Conservation (phyloP, 2,888 invertebrate species). For the Lottia scabra region DNA sequence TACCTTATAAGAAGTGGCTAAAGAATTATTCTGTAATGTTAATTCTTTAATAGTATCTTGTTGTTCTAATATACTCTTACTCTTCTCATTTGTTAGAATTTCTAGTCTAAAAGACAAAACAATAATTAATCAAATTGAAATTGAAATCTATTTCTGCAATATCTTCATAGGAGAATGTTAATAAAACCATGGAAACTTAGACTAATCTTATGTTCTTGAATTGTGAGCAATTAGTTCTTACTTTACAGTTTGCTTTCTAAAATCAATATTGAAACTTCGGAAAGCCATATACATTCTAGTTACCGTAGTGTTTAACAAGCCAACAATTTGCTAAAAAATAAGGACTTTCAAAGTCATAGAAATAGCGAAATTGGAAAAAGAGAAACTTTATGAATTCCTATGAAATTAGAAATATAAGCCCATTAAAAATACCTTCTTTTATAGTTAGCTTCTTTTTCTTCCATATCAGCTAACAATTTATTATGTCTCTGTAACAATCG, state of each 20-base stretch:
- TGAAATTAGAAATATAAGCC: too few species aligned
- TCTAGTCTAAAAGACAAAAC: slow-evolving; percentile 46
- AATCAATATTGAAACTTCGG: too few species aligned
- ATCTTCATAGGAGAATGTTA: too few species aligned
- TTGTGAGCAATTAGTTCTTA: too few species aligned
- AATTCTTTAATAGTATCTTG: slow-evolving; percentile 60
- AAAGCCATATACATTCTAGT: too few species aligned
- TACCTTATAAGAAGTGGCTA: slow-evolving; percentile 63
- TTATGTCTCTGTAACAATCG: slow-evolving; percentile 58
- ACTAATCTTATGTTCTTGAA: too few species aligned
- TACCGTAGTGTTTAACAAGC: too few species aligned
- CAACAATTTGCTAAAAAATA: neutral
- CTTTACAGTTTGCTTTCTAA: too few species aligned
- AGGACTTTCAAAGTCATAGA: neutral
- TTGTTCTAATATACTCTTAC: slow-evolving; percentile 45
- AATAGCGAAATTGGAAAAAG: neutral
- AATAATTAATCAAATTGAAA: too few species aligned
- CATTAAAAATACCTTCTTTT: slow-evolving; percentile 46
- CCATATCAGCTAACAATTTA: slow-evolving; percentile 58
- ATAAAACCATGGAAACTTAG: too few species aligned
- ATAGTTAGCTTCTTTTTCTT: slow-evolving; percentile 55
- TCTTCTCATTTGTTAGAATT: slow-evolving; percentile 50
- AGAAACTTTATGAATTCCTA: neutral
- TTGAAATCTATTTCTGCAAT: too few species aligned
- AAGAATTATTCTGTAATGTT: slow-evolving; percentile 58